A percentile compares a stretch with the other conserved stretches of the same genome.
Conservation (phyloP, 2,113 vertebrate species). For the Xenopus tropicalis region DNA sequence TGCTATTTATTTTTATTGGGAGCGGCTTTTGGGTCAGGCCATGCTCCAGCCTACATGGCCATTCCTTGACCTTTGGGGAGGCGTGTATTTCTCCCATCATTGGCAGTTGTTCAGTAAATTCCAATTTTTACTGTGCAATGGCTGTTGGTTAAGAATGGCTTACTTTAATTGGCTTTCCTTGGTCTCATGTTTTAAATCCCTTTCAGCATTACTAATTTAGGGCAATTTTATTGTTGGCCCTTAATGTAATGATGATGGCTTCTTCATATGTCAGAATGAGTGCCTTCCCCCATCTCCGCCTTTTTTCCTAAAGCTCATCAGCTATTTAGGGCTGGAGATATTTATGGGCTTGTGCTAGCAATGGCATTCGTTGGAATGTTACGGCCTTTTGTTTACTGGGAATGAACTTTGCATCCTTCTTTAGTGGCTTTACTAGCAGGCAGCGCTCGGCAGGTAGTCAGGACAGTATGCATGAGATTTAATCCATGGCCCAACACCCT, state of each 20-base stretch:
- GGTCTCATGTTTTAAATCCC: conserved; percentile 46
- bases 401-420: conserved; percentile 67
- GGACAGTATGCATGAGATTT: conserved; percentile 81
- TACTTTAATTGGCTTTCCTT: conserved; percentile 48
- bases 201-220: conserved; percentile 70
- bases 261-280: conserved; percentile 92
- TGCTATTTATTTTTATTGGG: no score
- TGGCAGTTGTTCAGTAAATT: conserved; percentile 60
- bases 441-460: conserved; percentile 86
- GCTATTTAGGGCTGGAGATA: conserved; percentile 64
- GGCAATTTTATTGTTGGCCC: conserved; percentile 79
- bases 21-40: neutral
- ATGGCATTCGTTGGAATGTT: conserved; percentile 86
- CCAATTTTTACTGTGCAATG: conserved; percentile 55
- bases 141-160: conserved; percentile 28
- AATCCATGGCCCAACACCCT: conserved; percentile 68
- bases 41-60: neutral
- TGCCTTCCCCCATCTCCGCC: conserved; percentile 74
- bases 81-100: conserved; percentile 10
- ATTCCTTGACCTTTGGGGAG: conserved; percentile 26
- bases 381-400: conserved; percentile 77
- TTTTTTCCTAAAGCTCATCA: conserved; percentile 70
- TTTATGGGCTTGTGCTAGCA: conserved; percentile 76
- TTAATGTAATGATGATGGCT: conserved; percentile 91
- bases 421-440: conserved; percentile 76